These are phyloP conservation scores for Drosophila obscura DNA, from an alignment of 1,140 invertebrate species.

Conservation along the genomic window DNA sequence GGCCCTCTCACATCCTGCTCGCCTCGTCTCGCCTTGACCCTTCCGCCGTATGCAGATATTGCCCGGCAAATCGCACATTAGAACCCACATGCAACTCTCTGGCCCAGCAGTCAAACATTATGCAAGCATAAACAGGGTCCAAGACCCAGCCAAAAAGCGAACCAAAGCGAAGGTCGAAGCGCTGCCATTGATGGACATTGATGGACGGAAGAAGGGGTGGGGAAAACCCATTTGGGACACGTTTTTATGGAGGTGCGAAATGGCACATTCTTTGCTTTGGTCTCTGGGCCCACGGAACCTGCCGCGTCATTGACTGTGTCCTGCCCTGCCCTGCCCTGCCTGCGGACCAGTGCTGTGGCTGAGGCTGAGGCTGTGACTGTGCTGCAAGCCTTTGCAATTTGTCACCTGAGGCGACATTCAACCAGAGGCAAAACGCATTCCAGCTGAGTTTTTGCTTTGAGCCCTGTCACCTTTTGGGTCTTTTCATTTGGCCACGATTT, in stretches of 20 bases:
- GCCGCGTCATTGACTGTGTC: conserved; percentile 70
- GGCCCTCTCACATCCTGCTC: conserved; percentile 45
- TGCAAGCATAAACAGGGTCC: conserved; percentile 35
- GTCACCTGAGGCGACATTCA: conserved; percentile 80
- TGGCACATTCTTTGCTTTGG: conserved; percentile 63
- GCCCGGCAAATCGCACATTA: conserved; percentile 71
- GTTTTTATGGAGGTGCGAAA: conserved; percentile 79
- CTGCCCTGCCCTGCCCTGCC: not conserved
- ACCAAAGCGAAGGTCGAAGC: conserved; percentile 44
- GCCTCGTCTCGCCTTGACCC: conserved; percentile 67
- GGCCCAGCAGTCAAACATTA: conserved; percentile 55
- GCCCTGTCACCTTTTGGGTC: conserved; percentile 35
- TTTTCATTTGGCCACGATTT: conserved; percentile 39
- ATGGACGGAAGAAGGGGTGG: conserved; percentile 18
- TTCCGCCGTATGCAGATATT: conserved; percentile 65
- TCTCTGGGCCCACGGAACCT: conserved; percentile 49
- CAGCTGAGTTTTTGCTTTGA: conserved; percentile 67
- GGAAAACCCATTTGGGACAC: conserved; percentile 54
- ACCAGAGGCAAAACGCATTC: conserved; percentile 41
- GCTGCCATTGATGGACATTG: conserved; percentile 4
- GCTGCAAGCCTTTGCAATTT: conserved; percentile 61
- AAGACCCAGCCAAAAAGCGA: too few species aligned
- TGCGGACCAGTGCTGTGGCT: conserved; percentile 28
- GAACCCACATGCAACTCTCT: conserved; percentile 47
- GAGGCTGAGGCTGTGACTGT: not conserved